Percentiles rank a stretch among this genome's conserved stretches.
These are phyloP conservation scores for Psix sp. DNA, from an alignment of 1,140 invertebrate species.

Conservation along the genomic window DNA sequence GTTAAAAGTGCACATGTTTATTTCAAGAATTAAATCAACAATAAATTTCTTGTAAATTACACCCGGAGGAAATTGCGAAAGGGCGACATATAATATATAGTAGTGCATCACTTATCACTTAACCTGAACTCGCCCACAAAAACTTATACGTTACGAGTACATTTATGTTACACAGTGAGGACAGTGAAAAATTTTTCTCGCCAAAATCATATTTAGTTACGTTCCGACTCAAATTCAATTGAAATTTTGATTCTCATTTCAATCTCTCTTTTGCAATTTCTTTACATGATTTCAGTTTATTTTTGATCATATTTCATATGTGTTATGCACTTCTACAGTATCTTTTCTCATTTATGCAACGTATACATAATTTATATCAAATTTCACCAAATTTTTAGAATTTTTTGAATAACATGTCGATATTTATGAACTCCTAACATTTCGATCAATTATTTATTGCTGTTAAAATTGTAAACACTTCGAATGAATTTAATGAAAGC, in stretches of 20 bases:
- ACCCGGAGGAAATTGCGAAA: conserved; percentile 35
- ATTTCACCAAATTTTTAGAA: too few species aligned
- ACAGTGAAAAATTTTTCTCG: conserved; percentile 35
- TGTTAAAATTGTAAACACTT: too few species aligned
- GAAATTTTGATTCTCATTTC: conserved; percentile 30
- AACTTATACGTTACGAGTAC: conserved; percentile 38
- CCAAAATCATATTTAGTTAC: conserved; percentile 36
- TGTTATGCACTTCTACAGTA: too few species aligned
- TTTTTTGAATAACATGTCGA: too few species aligned
- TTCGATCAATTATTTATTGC: too few species aligned
- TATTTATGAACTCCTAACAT: too few species aligned
- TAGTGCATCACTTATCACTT: conserved; percentile 51
- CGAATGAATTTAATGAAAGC: too few species aligned
- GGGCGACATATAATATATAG: conserved; percentile 34
- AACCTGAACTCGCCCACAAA: conserved; percentile 34
- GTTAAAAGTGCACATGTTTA: conserved; percentile 4
- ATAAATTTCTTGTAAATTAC: conserved; percentile 30
- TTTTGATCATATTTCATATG: conserved; percentile 10
- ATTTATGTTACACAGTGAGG: conserved; percentile 28
- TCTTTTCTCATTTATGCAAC: too few species aligned
- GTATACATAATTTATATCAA: too few species aligned
- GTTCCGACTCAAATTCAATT: conserved; percentile 32
- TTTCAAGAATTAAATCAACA: conserved; percentile 18
- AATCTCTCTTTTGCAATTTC: conserved; percentile 4
- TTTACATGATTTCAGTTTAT: conserved; percentile 10